A percentile compares a stretch with the other conserved stretches of the same genome.
These are phyloP conservation scores for Fragum sueziense DNA, from an alignment of 2,888 invertebrate genomes.

Conservation along the genomic window DNA sequence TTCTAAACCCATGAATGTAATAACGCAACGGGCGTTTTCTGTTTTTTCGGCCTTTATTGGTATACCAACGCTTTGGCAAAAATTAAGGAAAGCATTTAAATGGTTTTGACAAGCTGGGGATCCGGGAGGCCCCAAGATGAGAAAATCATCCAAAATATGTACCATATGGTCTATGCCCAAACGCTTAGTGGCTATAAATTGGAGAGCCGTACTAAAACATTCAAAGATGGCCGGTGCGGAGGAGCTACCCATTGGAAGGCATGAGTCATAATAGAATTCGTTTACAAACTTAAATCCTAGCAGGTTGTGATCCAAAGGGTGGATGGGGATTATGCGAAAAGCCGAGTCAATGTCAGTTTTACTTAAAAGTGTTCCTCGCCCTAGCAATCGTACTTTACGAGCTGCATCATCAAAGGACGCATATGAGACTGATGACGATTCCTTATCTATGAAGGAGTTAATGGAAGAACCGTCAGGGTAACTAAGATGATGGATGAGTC, in stretches of 20 bases:
- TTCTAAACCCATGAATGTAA: constrained; percentile 40
- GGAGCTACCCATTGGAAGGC: constrained; percentile 40
- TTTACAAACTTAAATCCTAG: constrained; percentile 36
- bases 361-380: constrained; percentile 19
- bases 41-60: constrained; percentile 36
- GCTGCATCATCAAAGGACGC: constrained; percentile 38
- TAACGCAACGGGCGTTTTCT: background rate
- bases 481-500: constrained; percentile 40
- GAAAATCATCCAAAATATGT: constrained; percentile 42
- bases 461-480: constrained; percentile 40
- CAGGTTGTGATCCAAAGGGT: constrained; percentile 38
- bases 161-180: constrained; percentile 17
- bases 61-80: constrained; percentile 15
- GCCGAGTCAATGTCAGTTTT: constrained; percentile 42
- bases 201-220: constrained; percentile 37
- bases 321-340: constrained; percentile 39
- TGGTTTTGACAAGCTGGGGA: background rate
- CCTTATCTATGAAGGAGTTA: constrained; percentile 31
- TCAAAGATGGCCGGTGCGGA: constrained; percentile 33
- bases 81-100: constrained; percentile 6
- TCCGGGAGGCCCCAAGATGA: constrained; percentile 19
- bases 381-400: background rate
- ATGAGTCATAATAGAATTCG: constrained; percentile 38
- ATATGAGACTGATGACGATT: constrained; percentile 30
- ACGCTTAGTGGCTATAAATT: constrained; percentile 22